Evolutionary conservation across 2,888 invertebrate genomes (phyloP).

Genomic region (Sarcophaga caerulescens): DNA sequence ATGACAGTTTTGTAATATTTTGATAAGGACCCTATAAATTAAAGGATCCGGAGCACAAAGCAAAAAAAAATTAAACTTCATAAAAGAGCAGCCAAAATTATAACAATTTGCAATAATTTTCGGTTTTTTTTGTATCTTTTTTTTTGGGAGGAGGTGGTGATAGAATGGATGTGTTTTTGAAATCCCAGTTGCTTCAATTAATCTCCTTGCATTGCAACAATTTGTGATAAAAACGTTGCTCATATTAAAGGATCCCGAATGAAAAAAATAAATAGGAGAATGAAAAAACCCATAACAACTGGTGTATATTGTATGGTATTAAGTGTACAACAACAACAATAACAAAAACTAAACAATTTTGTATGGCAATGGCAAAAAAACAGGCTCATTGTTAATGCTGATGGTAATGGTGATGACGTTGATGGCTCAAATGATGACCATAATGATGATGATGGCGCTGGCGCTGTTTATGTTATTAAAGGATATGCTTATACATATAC

Average conservation of each 20-base stretch:
- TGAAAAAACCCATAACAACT: too few species aligned
- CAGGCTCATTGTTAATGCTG: slow-evolving; percentile 21
- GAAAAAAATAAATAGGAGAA: neutral
- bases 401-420: slow-evolving; percentile 4
- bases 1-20: slow-evolving; percentile 27
- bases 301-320: too few species aligned
- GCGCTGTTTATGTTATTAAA: slow-evolving; percentile 28
- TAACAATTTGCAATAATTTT: neutral
- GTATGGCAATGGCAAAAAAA: slow-evolving; percentile 3
- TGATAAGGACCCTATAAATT: slow-evolving; percentile 17
- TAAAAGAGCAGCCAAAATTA: too few species aligned
- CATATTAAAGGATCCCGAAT: neutral
- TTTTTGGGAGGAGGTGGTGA: neutral
- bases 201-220: slow-evolving; percentile 24
- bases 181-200: slow-evolving; percentile 34
- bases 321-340: neutral
- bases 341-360: neutral
- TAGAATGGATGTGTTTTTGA: slow-evolving; percentile 9
- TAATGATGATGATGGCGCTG: neutral
- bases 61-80: neutral
- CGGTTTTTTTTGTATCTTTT: neutral
- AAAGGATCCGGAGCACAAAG: neutral
- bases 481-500: neutral
- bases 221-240: slow-evolving; percentile 18
- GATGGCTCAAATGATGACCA: neutral